Evolutionary conservation across 2,113 vertebrate genomes (phyloP).

Genomic region (Antechinus stuartii): DNA sequence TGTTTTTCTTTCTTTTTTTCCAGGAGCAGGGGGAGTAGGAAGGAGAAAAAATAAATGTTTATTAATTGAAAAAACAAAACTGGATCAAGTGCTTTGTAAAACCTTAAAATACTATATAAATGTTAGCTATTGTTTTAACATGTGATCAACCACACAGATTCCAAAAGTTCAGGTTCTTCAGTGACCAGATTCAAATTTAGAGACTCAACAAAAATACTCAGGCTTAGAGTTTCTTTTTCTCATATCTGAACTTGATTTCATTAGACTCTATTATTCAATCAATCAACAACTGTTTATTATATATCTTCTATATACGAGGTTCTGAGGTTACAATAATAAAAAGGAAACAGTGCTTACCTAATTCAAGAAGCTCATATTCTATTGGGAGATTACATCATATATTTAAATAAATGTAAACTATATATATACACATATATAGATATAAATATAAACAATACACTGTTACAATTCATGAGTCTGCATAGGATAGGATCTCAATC

Average conservation of each 20-base stretch:
- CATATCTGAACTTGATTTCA: background rate
- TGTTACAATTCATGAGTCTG: background rate
- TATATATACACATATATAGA: too few species aligned
- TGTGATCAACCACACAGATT: background rate
- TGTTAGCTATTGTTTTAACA: background rate
- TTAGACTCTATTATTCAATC: background rate
- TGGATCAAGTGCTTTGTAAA: background rate
- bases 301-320: background rate
- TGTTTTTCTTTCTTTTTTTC: background rate
- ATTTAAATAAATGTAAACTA: background rate
- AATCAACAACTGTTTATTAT: background rate
- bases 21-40: background rate
- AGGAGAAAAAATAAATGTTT: background rate
- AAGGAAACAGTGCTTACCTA: background rate
- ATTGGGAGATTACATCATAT: too few species aligned
- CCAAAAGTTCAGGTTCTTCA: background rate
- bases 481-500: background rate
- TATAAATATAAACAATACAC: background rate
- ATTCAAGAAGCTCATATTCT: too few species aligned
- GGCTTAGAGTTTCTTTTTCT: background rate
- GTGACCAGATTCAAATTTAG: background rate
- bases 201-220: background rate
- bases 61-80: background rate
- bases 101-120: background rate
- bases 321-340: background rate